Evolutionary conservation across 1,140 invertebrate species (phyloP), one percentile per base, ranked within the genome.

Genomic region (Anadara kagoshimensis): DNA sequence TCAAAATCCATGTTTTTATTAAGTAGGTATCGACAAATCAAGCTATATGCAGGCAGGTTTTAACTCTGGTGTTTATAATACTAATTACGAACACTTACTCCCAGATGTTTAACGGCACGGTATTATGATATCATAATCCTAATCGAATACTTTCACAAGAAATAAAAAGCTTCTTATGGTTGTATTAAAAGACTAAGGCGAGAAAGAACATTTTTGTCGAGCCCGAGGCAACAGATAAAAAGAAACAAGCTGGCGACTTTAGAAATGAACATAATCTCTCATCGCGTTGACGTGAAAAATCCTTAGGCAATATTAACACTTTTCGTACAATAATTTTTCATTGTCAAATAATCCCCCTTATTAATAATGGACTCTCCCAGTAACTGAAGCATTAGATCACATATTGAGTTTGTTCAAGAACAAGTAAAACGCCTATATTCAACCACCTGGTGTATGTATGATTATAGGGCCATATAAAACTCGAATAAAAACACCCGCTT

Each of bases 231-330:
- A 61, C 16, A 71, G 69, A 71, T 71, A 71, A 71, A 61, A 41
- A 43, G 49, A 29, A 51, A 62, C 69, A 70, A 70, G 53, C 73
- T 75, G 73, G 73, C 73, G 73, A 75, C 73, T 75, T 70, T 65
- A 53, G 63, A 75, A 75, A 75, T 75, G 67, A 70, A 65, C 62
- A 44, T 75, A 75, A 75, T 75, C 67, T 75, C 61, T 75, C 68
- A 75, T 75, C 69, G 62, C 36, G 73, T 75, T 75, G 73, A 75
- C 67, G 73, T 47, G 36, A 57, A 53, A 70, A 70, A 66, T 70
- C 73, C 73, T 61, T 24, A 61, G 73, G 73, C 68, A 75, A 70
- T 64, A 75, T 70, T 75, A 75, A 75, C 68, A 75, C 67, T 72
- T 75, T 63, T 66, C 65, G 70, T 56, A 71, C 59, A 70, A 70